Evolutionary conservation across 2,113 vertebrate species (phyloP), one percentile per base, ranked within the genome.

Genomic region (Eulemur macaco): DNA sequence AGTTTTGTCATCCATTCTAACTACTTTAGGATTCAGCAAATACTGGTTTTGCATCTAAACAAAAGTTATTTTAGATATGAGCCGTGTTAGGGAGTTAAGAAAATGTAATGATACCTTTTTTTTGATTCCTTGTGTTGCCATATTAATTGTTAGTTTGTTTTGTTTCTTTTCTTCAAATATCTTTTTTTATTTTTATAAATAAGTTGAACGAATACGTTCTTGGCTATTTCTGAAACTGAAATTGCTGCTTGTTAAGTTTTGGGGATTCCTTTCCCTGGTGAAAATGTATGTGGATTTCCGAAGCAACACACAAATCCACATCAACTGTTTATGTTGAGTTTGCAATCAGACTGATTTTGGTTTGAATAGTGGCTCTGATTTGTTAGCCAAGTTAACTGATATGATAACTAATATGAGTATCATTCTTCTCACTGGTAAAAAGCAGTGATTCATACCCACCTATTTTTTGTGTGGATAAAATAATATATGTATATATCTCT

Each of bases 141-240:
- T 97, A 95, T 98, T 97, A 95, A 98, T 96, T 97, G 95, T 98
- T 97, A 97, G 66, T 97, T 97, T 3, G 9, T 92, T 98, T 91
- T 68, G n/a, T 91, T 84, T 47, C 77, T 96, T 93, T 86, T 34
- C 94, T 98, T 89, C 77, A 97, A 98, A 98, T 74, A 82, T 17
- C 11, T 68, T 81, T 71, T 34, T 15, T 2, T 96, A 29, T 23
- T 63, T 68, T 63, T 68, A 80, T 66, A 97, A 89, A 83, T 85
- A 89, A 89, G 20, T 80, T 2, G 5, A 91, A 96, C 80, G 74
- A 87, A 63, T 71, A 21, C 6, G 7, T 68, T 45, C 4, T 71
- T 80, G n/a, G 27, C 21, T 81, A 68, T 68, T 95, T 56, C 68
- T 91, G 8, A 5, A 68, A 31, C 73, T 69, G 18, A 58, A 95